Conservation (phyloP, 1,140 invertebrate genomes). For the Harpegnathos saltator region DNA sequence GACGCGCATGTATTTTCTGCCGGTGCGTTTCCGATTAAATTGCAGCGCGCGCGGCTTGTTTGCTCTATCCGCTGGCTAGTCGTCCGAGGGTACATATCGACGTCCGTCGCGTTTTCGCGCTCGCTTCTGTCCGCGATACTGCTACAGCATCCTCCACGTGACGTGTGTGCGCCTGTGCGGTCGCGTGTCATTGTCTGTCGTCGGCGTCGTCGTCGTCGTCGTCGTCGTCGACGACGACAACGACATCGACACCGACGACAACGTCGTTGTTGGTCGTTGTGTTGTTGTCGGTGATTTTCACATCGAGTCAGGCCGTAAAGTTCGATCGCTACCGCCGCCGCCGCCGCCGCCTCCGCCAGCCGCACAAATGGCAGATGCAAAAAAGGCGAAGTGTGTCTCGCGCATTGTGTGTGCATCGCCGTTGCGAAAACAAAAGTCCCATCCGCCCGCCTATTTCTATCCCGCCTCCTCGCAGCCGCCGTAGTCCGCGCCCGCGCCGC, state of each 20-base stretch:
- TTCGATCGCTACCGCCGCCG: slow-evolving; percentile 57
- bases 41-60: slow-evolving; percentile 52
- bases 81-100: slow-evolving; percentile 55
- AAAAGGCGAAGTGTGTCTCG: slow-evolving; percentile 47
- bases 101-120: slow-evolving; percentile 10
- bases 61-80: slow-evolving; percentile 41
- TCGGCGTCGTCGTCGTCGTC: slow-evolving; percentile 11
- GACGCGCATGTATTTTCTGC: slow-evolving; percentile 53
- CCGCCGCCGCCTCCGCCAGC: not conserved
- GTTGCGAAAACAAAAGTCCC: slow-evolving; percentile 69
- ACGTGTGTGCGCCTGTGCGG: no score
- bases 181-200: slow-evolving; percentile 33
- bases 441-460: slow-evolving; percentile 11
- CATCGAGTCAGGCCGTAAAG: slow-evolving; percentile 43
- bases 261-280: slow-evolving; percentile 22
- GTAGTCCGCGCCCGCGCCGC: not conserved
- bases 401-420: slow-evolving; percentile 61
- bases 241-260: not conserved
- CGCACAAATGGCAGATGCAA: slow-evolving; percentile 63
- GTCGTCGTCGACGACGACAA: not conserved
- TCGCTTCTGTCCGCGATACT: slow-evolving; percentile 9
- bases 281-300: slow-evolving; percentile 51
- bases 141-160: slow-evolving; percentile 1
- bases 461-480: not conserved
- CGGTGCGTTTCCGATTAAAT: slow-evolving; percentile 57